These are phyloP conservation scores for Liodrosophila aerea DNA, from an alignment of 2,888 invertebrate genomes.

Conservation along the genomic window DNA sequence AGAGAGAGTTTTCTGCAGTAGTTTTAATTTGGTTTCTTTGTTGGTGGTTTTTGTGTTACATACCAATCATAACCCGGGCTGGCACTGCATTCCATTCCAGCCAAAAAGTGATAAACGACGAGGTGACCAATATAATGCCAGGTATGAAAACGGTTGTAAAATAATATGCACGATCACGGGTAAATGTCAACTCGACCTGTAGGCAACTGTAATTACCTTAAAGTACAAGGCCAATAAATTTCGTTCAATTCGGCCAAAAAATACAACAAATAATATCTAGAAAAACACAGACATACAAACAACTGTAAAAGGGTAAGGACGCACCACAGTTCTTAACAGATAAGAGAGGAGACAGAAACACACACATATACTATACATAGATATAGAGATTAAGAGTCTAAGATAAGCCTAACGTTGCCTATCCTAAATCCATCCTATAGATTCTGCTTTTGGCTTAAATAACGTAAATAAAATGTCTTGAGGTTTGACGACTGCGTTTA, in stretches of 20 bases:
- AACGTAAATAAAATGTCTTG: slow-evolving; percentile 1
- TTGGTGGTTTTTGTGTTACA: slow-evolving; percentile 81
- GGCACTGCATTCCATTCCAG: slow-evolving; percentile 98
- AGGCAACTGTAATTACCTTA: slow-evolving; percentile 98
- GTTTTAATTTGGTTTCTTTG: slow-evolving; percentile 10
- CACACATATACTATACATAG: slow-evolving; percentile 21
- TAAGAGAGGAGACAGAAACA: slow-evolving; percentile 29
- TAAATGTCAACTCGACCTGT: slow-evolving; percentile 95
- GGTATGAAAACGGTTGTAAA: slow-evolving; percentile 98
- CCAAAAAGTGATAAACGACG: slow-evolving; percentile 98
- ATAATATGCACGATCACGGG: slow-evolving; percentile 97
- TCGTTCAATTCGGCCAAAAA: slow-evolving; percentile 35
- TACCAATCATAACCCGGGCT: slow-evolving; percentile 97
- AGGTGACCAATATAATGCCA: slow-evolving; percentile 97
- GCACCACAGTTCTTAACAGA: slow-evolving; percentile 28
- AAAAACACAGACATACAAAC: slow-evolving; percentile 25
- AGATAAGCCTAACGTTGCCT: slow-evolving; percentile 23
- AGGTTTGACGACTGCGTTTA: slow-evolving; percentile 17
- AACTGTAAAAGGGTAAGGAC: slow-evolving; percentile 31
- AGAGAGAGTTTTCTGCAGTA: slow-evolving; percentile 7
- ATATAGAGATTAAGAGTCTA: too few relatives aligned
- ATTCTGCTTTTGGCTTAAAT: slow-evolving; percentile 9
- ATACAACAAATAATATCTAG: slow-evolving; percentile 44
- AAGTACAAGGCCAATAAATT: slow-evolving; percentile 65
- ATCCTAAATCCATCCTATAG: slow-evolving; percentile 2